Evolutionary conservation across 1,140 invertebrate species (phyloP), one percentile per base, ranked within the genome.

Genomic region (Pogonomyrmex barbatus): DNA sequence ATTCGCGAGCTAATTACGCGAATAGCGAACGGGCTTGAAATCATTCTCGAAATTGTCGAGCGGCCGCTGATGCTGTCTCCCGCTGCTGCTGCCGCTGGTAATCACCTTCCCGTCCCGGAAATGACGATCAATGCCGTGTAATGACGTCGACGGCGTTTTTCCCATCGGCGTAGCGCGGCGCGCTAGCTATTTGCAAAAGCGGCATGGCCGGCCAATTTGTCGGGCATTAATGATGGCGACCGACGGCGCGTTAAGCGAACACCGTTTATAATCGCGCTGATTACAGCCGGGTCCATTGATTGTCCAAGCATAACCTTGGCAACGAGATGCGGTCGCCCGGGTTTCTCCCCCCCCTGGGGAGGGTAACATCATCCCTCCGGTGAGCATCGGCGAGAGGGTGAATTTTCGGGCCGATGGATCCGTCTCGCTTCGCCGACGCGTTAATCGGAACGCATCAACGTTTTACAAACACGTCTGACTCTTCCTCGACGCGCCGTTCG

Each of bases 271-370:
- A 90, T 90, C 86, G 86, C 24, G 58, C 65, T 86, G 89, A 90
- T 90, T 88, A 90, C 89, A 75, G 39, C 62, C 62, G 39, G 77
- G 68, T 85, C 62, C 88, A 85, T 78, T 79, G 89, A 90, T 90
- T 89, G 79, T 89, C 36, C 88, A 47, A 77, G 88, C 88, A 87
- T 85, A 87, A 87, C 85, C 78, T 47, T 65, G 56, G 9, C 56
- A 87, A 89, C 79, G 52, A 70, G 65, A 56, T 63, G 65, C 56
- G 65, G 45, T 63, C 36, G 14, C 30, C 60, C 42, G 68, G 67
- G 47, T 2, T 56, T 33, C n/a, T 47, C 36, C 75, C 36, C 75
- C 62, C 17, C 5, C 54, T 79, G 52, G 54, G n/a, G n/a, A 45
- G 54, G n/a, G n/a, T 36, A 52, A 54, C n/a, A 63, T 63, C 33